Conservation (phyloP, 2,113 vertebrate genomes). For the Typhlomys cinereus region DNA sequence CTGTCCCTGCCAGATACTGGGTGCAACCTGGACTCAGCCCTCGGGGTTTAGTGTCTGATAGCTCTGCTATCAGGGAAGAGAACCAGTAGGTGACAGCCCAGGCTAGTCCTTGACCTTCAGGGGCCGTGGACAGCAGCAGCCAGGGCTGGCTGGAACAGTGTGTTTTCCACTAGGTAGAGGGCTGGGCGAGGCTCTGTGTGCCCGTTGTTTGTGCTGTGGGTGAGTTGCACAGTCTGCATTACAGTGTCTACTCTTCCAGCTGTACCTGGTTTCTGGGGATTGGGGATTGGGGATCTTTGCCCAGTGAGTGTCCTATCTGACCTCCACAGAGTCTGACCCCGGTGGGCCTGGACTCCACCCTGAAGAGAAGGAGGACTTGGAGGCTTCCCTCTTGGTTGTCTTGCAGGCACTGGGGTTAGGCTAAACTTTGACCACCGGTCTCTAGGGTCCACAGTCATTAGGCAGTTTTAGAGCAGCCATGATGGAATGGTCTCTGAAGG, state of each 20-base stretch:
- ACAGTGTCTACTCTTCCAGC: background rate
- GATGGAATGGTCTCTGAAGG: too few relatives aligned
- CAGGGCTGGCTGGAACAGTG: conserved; percentile 14
- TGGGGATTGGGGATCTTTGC: background rate
- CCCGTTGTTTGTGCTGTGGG: conserved; percentile 2
- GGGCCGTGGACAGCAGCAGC: background rate
- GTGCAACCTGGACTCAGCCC: background rate
- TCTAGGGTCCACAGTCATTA: too few relatives aligned
- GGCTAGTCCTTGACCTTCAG: background rate
- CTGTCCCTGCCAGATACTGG: background rate
- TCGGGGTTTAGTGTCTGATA: background rate
- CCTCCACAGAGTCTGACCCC: conserved; percentile 61
- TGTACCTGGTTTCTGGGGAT: background rate
- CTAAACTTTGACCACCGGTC: background rate
- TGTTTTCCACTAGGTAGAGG: conserved; percentile 45
- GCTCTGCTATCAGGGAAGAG: conserved; percentile 86
- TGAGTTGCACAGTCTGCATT: background rate
- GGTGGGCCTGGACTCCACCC: conserved; percentile 12
- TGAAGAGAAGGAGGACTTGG: conserved; percentile 49
- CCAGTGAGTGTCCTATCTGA: conserved; percentile 52
- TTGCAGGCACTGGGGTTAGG: conserved; percentile 28
- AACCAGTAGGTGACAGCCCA: conserved; percentile 83
- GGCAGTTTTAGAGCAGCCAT: too few relatives aligned
- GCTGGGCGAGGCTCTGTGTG: conserved; percentile 3
- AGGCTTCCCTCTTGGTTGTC: background rate